These are phyloP conservation scores for Enteromius unitaeniatus DNA, from an alignment of 2,797 vertebrate species.

Conservation along the genomic window DNA sequence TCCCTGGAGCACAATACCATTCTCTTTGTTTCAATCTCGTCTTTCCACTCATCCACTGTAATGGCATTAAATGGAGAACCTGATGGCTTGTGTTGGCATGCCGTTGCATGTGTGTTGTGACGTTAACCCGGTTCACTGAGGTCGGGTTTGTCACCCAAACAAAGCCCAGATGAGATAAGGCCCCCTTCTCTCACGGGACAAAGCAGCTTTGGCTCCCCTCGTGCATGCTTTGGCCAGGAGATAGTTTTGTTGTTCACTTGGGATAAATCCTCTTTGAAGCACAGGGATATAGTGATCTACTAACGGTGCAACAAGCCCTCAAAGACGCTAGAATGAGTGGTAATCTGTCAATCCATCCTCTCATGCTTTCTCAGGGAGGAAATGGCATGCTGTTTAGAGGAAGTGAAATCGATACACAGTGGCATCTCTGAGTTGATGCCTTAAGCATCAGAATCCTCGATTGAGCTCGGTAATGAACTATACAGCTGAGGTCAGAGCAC, in stretches of 20 bases:
- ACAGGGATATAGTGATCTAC: constrained; percentile 63
- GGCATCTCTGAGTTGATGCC: constrained; percentile 32
- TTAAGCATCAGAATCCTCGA: constrained; percentile 30
- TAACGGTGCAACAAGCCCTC: constrained; percentile 51
- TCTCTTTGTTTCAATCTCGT: constrained; percentile 14
- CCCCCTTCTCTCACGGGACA: constrained; percentile 47
- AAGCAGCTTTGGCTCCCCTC: constrained; percentile 36
- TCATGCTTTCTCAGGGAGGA: constrained; percentile 27
- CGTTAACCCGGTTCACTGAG: constrained; percentile 16
- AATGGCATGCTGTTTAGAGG: constrained; percentile 12
- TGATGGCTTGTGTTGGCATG: constrained; percentile 5
- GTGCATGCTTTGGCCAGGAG: background rate
- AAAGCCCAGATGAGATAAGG: constrained; percentile 32
- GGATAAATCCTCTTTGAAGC: constrained; percentile 70
- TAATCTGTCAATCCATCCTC: constrained; percentile 18
- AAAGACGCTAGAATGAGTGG: constrained; percentile 46
- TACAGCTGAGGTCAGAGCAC: background rate
- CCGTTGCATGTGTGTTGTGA: background rate
- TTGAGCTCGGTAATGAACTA: constrained; percentile 32
- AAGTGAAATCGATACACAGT: constrained; percentile 42
- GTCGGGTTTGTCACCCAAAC: constrained; percentile 27
- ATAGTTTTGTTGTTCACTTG: constrained; percentile 54
- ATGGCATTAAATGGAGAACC: constrained; percentile 24
- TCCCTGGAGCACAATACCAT: background rate
- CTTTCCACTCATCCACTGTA: constrained; percentile 22